Base-by-base conservation (phyloP, 2,888 invertebrate species). In the Sinhomidia bicolor region DNA sequence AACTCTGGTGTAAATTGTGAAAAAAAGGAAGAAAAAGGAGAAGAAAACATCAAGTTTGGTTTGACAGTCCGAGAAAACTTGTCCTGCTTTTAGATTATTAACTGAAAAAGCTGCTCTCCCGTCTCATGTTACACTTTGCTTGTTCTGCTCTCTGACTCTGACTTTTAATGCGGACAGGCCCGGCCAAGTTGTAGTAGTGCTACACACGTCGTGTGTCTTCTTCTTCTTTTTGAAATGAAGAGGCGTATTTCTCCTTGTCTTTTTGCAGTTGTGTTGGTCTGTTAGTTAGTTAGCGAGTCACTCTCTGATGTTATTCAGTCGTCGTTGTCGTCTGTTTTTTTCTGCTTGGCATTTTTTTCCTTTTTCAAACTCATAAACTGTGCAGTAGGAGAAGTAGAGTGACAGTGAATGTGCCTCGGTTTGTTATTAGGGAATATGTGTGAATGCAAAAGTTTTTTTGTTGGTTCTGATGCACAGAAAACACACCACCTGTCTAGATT, bases 401-500 rank as follows among this genome's bases (percentile, higher is more conserved):
- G 51, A 14, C 9, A 10, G 14, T 51, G 10, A 2, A 6, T 10
- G 51, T n/a, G 14, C 51, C n/a, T 51, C 51, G 10, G 14, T 51
- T 36, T 36, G 4, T 6, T 51, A 14, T 14, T n/a, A n/a, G n/a
- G n/a, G n/a, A n/a, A n/a, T 57, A 14, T 17, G 3, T 57, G 17
- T 20, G 23, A 2, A 14, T 57, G 4, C n/a, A n/a, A n/a, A n/a
- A n/a, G n/a, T n/a, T n/a, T n/a, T n/a, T 17, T 57, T 17, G n/a
- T 20, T 57, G 57, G 57, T 57, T 20, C 10, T 20, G 5, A n/a
- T n/a, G n/a, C n/a, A n/a, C 10, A 20, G 5, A 5, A 20, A 14
- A 57, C 57, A 57, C 20, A 80, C 86, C 86, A 86, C 86, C 86
- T 86, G 86, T 80, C 86, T 86, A 80, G 79, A 86, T 80, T 80